Base-by-base conservation (phyloP, 2,888 invertebrate genomes). In the Scaptodrosophila latifasciaeformis region DNA sequence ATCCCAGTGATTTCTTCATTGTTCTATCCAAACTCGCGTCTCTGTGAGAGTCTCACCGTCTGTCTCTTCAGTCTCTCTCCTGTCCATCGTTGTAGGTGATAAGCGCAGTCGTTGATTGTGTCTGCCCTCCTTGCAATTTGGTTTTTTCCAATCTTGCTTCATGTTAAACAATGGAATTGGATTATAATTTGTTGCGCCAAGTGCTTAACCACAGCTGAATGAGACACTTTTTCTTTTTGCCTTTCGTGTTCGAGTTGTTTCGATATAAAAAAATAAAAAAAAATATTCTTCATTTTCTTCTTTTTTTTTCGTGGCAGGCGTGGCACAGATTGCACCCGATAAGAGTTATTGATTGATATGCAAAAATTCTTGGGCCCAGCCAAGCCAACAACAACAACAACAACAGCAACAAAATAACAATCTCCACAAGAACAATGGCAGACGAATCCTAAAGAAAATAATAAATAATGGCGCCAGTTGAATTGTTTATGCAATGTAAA, bases 131-230 rank as follows among this genome's bases (percentile, higher is more conserved):
- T 47, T 48, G 54, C 63, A 44, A 35, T 39, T 39, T 39, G 29
- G 13, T 39, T 47, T 37, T n/a, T 39, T 49, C 29, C 51, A 37
- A 35, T 56, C 30, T 37, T 51, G 39, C 46, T 57, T 51, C 45
- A 43, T 42, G 47, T 57, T 63, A 79, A 68, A 77, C 77, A 77
- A 77, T 77, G 63, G 81, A 77, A 77, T 77, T 81, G 81, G 77
- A 77, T 77, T 81, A 81, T 72, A 61, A 65, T 72, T 69, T 67
- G 52, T 50, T 47, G 65, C 40, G 52, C 52, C 54, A 65, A 65
- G 56, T 69, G 63, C 70, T 76, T 51, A 69, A 69, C 48, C 44
- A 59, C 49, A 51, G 55, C 45, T 55, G 35, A 59, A 53, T 48
- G 56, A 39, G 64, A 58, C 64, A 50, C 29, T 56, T 57, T 45